Percentiles rank a stretch among this genome's conserved stretches.
phyloP scores from a whole-genome alignment of 2,113 vertebrate species.

The Oryzias woworae region DNA sequence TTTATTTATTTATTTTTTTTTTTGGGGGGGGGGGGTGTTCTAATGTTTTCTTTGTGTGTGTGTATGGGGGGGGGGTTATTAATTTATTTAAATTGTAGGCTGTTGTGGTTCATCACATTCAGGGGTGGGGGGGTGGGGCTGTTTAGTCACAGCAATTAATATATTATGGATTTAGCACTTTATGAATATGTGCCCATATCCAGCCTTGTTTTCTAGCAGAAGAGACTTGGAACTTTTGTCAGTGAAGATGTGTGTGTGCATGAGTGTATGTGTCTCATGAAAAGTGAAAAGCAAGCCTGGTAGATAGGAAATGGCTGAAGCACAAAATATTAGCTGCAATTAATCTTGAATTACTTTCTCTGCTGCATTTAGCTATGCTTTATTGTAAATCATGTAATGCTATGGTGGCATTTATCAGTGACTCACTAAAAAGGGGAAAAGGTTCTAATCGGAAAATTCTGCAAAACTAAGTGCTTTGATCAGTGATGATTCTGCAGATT shows the following conservation, averaged over 20 bases:
- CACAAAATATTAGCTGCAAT: conserved; percentile 9
- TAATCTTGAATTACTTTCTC: conserved; percentile 27
- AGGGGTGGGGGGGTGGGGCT: too few species aligned
- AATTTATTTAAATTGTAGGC: too few species aligned
- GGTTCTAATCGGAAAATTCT: neutral
- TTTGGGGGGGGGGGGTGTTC: too few species aligned
- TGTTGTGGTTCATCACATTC: too few species aligned
- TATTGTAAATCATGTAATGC: conserved; percentile 15
- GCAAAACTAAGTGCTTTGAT: neutral
- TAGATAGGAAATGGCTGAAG: neutral
- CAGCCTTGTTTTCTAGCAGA: too few species aligned
- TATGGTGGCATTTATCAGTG: neutral
- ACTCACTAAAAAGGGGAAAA: conserved; percentile 2
- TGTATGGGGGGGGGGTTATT: too few species aligned
- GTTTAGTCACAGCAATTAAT: too few species aligned
- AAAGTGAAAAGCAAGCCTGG: neutral
- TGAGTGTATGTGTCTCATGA: neutral
- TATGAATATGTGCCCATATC: too few species aligned
- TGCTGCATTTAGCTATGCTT: conserved; percentile 16
- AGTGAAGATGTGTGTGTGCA: neutral
- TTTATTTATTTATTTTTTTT: too few species aligned
- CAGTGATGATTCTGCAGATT: neutral
- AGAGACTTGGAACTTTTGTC: too few species aligned
- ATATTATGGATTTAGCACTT: too few species aligned
- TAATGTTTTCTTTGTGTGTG: too few species aligned